These are phyloP conservation scores for Lamellibrachia satsuma DNA, from an alignment of 2,888 invertebrate species.

Conservation along the genomic window DNA sequence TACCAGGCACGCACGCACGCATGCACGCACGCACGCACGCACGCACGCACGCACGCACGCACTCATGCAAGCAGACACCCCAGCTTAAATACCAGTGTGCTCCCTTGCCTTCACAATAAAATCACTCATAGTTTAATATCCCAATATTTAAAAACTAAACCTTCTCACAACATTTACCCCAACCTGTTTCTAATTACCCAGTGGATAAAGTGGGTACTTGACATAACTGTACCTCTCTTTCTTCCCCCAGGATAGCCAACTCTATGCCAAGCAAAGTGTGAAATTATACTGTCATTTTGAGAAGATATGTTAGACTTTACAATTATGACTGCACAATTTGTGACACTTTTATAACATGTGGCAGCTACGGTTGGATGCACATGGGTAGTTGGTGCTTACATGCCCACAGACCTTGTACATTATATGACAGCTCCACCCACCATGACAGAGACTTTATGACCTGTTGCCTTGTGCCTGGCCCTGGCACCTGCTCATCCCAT, in stretches of 20 bases:
- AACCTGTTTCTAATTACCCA: neutral
- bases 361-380: neutral
- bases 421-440: neutral
- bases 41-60: too few relatives aligned
- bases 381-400: neutral
- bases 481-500: neutral
- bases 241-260: neutral
- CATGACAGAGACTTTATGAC: neutral
- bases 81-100: neutral
- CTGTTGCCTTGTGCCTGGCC: neutral
- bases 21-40: too few relatives aligned
- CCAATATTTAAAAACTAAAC: neutral
- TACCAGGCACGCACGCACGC: too few relatives aligned
- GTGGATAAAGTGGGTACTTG: neutral
- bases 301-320: neutral
- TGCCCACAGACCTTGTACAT: neutral
- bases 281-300: neutral
- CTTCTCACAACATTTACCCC: neutral
- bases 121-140: neutral
- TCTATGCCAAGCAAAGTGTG: neutral
- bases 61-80: too few relatives aligned
- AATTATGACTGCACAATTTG: neutral
- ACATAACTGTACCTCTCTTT: neutral
- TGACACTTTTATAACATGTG: constrained; percentile 6
- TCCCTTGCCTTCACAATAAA: neutral